phyloP scores from a whole-genome alignment of 2,888 invertebrate genomes.

The Dolomedes plantarius region DNA sequence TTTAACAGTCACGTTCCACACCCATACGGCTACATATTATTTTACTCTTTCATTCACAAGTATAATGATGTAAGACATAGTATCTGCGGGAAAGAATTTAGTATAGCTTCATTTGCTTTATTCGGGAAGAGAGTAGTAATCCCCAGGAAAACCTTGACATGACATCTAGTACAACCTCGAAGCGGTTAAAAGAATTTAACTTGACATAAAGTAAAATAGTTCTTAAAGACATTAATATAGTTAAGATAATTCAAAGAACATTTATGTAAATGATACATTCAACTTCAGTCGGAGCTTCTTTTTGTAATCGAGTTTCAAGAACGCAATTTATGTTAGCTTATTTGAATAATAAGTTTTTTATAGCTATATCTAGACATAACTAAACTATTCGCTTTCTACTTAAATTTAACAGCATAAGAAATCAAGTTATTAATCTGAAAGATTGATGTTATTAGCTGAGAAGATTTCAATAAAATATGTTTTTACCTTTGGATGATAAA shows the following conservation, averaged over 20 bases:
- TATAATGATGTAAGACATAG: slow-evolving; percentile 16
- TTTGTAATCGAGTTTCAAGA: no score
- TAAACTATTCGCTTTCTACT: no score
- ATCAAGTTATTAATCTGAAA: no score
- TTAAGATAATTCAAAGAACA: background rate
- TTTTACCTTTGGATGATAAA: no score
- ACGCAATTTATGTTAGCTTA: no score
- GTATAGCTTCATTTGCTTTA: background rate
- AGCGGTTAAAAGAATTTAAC: background rate
- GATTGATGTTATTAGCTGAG: no score
- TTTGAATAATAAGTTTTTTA: no score
- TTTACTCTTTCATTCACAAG: slow-evolving; percentile 16
- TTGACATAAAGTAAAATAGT: background rate
- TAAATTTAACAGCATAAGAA: no score
- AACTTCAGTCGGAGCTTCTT: background rate
- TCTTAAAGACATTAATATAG: background rate
- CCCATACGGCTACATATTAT: slow-evolving; percentile 26
- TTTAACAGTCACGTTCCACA: slow-evolving; percentile 59
- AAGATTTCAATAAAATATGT: no score
- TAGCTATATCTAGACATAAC: no score
- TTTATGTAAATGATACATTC: background rate
- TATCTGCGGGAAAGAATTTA: background rate
- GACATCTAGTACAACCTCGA: background rate
- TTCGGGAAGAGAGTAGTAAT: background rate
- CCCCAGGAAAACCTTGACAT: background rate